Base-by-base conservation (phyloP, 2,888 invertebrate genomes). In the Aleiodes alternator region DNA sequence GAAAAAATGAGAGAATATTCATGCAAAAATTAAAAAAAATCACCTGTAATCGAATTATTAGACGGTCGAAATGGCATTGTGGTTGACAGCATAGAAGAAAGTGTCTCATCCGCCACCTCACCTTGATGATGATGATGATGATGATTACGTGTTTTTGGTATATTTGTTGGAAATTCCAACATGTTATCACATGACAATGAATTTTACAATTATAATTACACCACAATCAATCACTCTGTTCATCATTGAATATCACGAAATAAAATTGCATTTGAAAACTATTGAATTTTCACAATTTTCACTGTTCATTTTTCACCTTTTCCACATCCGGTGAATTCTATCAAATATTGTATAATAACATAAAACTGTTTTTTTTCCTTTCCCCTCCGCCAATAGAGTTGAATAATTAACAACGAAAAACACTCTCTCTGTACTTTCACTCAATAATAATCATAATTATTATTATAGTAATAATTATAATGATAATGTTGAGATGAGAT, bases 91-190 rank as follows among this genome's bases (percentile, higher is more conserved):
- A 16, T 56, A 50, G 84, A 73, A 50, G 84, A 73, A 38, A 82
- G 68, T 38, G 81, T 71, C 68, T 82, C 83, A 7, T 82, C 84
- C 51, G 83, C 84, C 51, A 83, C 74, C 69, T 83, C 81, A 31
- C 78, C 81, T 56, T 83, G 83, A 14, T 34, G 34, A 34, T 85
- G 84, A 71, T 75, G 23, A 23, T 83, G 83, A 14, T 34, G 34
- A 34, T 85, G 84, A 71, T 75, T 84, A 64, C 84, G 78, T 48
- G 84, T 74, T 73, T 80, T 83, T 56, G 84, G 81, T 66, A 83
- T 80, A 69, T 84, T 81, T 75, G 93, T 92, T 87, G 94, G 94
- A 90, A 94, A 94, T 88, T 94, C 94, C 90, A 94, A 92, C 94
- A 94, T 94, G n/a, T 61, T 72, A 72, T 51, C 9, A 50, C 50